phyloP scores from a whole-genome alignment of 2,888 invertebrate genomes.

The Phrixothrix hirtus region DNA sequence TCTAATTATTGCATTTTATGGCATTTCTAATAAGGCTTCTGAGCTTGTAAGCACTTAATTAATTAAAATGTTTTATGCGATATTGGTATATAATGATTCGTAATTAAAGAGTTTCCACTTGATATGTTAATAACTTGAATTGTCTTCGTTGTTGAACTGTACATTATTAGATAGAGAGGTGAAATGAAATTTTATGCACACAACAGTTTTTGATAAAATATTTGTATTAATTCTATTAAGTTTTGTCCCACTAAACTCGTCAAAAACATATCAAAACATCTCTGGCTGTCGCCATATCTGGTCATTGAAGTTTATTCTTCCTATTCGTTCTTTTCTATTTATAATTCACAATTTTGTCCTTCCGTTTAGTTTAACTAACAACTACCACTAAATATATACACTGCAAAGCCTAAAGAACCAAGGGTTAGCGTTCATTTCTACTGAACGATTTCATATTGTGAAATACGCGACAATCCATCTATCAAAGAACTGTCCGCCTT shows the following conservation, averaged over 20 bases:
- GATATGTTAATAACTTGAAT: too few relatives aligned
- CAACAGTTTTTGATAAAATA: too few relatives aligned
- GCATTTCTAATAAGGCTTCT: too few relatives aligned
- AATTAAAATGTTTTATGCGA: too few relatives aligned
- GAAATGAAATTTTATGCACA: too few relatives aligned
- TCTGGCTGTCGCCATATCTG: constrained; percentile 29
- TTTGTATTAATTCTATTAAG: background rate
- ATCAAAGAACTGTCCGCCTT: constrained; percentile 51
- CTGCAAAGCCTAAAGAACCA: background rate
- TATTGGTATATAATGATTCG: too few relatives aligned
- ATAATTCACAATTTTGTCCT: constrained; percentile 51
- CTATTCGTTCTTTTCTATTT: constrained; percentile 38
- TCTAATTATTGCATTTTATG: too few relatives aligned
- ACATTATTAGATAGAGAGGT: too few relatives aligned
- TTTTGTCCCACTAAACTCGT: constrained; percentile 25
- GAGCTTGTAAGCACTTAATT: too few relatives aligned
- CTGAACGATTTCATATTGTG: constrained; percentile 30
- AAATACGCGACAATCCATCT: constrained; percentile 39
- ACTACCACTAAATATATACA: constrained; percentile 36
- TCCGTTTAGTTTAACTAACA: constrained; percentile 49
- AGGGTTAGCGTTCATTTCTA: constrained; percentile 3
- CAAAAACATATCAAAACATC: constrained; percentile 42
- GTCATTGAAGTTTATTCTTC: constrained; percentile 39
- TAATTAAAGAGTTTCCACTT: too few relatives aligned
- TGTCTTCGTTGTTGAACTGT: too few relatives aligned